Base-by-base conservation (phyloP, 2,888 invertebrate species). In the Callinectes sapidus region DNA sequence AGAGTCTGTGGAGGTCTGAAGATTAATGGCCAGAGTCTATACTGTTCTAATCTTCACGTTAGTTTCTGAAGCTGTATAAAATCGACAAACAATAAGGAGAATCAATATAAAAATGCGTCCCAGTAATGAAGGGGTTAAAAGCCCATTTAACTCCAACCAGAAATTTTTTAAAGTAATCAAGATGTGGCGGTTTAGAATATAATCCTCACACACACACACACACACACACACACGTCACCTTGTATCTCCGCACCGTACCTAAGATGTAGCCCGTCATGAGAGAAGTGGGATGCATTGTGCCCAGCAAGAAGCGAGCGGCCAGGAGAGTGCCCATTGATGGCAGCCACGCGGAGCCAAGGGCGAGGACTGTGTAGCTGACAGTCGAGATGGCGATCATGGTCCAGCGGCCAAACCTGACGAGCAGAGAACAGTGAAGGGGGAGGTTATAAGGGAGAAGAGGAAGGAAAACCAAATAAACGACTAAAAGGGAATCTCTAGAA, bases 271-370 rank as follows among this genome's bases (percentile, higher is more conserved):
- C 48, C 42, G 87, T 42, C 87, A 48, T 42, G 42, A 87, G 87
- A 1, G 87, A 87, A 48, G 87, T 87, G 87, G 87, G 87, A n/a
- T 87, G 87, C 87, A 89, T 89, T 8, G 71, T 28, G 39, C 89
- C 89, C 71, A 89, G 42, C 3, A 89, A 66, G 35, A 89, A 89
- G 16, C 89, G 61, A 16, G 66, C 35, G 18, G 35, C 13, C 1
- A 89, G 89, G 39, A 89, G 89, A 6, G 35, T 23, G 23, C 54
- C n/a, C 39, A 89, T 39, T 28, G 61, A 39, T 0, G 66, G n/a
- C 23, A 66, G 61, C 89, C 89, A 89, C 16, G 66, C 71, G 16
- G 89, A 89, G 42, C 66, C 89, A 16, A 71, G n/a, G 23, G 66
- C 89, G 13, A 89, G 32, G 2, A 71, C 35, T 8, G 89, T 71